Percentiles rank a stretch among this genome's conserved stretches.
Conservation (phyloP, 2,797 vertebrate genomes). For the Coregonus sp. region DNA sequence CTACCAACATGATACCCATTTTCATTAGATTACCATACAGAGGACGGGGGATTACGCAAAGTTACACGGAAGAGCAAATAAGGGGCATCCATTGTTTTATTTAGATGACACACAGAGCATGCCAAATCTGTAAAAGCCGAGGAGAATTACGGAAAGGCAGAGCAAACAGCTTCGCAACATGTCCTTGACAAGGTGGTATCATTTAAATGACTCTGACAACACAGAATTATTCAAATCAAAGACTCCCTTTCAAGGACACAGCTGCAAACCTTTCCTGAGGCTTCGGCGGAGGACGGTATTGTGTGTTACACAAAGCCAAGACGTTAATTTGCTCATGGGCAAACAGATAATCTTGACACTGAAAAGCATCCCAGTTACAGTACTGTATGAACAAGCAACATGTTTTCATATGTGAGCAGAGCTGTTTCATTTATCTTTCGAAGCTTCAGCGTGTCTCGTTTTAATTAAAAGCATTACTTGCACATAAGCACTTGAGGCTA, state of each 20-base stretch:
- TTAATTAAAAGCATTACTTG: background rate
- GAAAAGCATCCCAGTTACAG: background rate
- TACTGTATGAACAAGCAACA: background rate
- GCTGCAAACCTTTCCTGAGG: background rate
- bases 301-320: background rate
- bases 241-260: background rate
- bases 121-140: background rate
- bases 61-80: no score
- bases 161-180: background rate
- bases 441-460: background rate
- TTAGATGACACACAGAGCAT: background rate
- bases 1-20: no score
- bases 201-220: conserved; percentile 20
- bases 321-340: background rate
- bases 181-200: conserved; percentile 12
- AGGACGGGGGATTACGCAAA: no score
- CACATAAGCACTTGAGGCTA: background rate
- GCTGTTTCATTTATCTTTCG: background rate
- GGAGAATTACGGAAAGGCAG: background rate
- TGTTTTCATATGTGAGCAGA: background rate
- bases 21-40: no score
- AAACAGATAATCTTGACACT: background rate
- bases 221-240: conserved; percentile 14
- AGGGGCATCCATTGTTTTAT: background rate
- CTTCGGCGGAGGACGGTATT: background rate